Evolutionary conservation across 1,140 invertebrate species (phyloP).

Genomic region (Dermatophagoides farinae): DNA sequence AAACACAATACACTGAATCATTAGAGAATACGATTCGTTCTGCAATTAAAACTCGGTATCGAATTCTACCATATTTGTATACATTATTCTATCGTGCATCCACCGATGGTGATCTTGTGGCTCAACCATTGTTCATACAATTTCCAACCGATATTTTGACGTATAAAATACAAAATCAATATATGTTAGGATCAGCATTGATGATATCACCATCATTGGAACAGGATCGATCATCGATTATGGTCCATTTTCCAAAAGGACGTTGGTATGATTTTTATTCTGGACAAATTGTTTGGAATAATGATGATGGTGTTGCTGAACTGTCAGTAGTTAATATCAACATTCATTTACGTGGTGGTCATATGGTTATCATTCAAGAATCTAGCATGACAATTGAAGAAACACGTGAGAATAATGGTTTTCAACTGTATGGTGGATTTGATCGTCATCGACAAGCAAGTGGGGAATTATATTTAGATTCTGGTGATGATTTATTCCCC

Average conservation of each 20-base stretch:
- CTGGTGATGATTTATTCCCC: conserved; percentile 28
- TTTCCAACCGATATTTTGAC: conserved; percentile 43
- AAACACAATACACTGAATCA: conserved; percentile 31
- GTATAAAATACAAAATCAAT: conserved; percentile 47
- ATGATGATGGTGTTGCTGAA: background rate
- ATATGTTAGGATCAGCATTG: conserved; percentile 27
- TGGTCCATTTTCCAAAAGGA: conserved; percentile 43
- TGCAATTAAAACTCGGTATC: conserved; percentile 45
- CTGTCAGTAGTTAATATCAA: conserved; percentile 20
- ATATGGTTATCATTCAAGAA: conserved; percentile 25
- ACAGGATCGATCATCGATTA: conserved; percentile 26
- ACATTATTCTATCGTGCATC: conserved; percentile 26
- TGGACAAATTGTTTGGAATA: background rate
- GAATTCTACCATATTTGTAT: conserved; percentile 50
- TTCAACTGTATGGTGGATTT: conserved; percentile 26
- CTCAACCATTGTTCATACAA: conserved; percentile 57
- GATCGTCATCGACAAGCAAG: conserved; percentile 31
- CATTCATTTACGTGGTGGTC: conserved; percentile 26
- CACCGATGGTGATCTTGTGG: conserved; percentile 25
- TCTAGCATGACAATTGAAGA: background rate
- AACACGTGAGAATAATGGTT: conserved; percentile 29
- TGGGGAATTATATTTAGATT: conserved; percentile 53
- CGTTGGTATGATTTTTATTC: conserved; percentile 39
- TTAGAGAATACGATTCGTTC: conserved; percentile 32
- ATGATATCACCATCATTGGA: conserved; percentile 26